phyloP scores from a whole-genome alignment of 2,113 vertebrate genomes.

The Calypte anna region DNA sequence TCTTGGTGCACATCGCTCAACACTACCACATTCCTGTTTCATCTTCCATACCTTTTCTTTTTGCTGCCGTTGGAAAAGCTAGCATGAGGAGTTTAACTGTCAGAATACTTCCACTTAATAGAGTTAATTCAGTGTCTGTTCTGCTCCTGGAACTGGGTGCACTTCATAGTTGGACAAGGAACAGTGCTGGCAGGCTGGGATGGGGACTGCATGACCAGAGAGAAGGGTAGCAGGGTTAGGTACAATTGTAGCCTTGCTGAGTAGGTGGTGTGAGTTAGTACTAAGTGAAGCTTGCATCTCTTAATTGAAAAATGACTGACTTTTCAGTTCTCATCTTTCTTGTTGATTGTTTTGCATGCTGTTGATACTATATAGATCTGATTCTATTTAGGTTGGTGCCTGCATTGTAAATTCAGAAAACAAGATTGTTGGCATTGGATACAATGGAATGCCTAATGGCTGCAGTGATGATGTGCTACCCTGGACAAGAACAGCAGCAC shows the following conservation, averaged over 20 bases:
- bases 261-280: not conserved
- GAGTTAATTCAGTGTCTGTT: not conserved
- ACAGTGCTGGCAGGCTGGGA: not conserved
- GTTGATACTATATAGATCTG: not conserved
- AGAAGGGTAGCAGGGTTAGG: not conserved
- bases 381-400: conserved; percentile 86
- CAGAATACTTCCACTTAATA: not conserved
- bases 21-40: not conserved
- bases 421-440: conserved; percentile 97
- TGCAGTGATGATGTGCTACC: conserved; percentile 85
- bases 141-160: not conserved
- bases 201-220: not conserved
- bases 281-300: not conserved
- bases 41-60: not conserved
- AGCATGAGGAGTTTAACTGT: not conserved
- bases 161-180: not conserved
- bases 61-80: not conserved
- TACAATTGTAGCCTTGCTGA: not conserved
- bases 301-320: not conserved
- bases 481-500: conserved; percentile 77
- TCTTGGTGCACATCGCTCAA: not conserved
- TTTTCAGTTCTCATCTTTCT: not conserved
- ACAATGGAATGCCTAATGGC: conserved; percentile 96
- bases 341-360: not conserved
- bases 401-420: conserved; percentile 97